Conservation (phyloP, 2,113 vertebrate species). For the Siphamia tubifer region DNA sequence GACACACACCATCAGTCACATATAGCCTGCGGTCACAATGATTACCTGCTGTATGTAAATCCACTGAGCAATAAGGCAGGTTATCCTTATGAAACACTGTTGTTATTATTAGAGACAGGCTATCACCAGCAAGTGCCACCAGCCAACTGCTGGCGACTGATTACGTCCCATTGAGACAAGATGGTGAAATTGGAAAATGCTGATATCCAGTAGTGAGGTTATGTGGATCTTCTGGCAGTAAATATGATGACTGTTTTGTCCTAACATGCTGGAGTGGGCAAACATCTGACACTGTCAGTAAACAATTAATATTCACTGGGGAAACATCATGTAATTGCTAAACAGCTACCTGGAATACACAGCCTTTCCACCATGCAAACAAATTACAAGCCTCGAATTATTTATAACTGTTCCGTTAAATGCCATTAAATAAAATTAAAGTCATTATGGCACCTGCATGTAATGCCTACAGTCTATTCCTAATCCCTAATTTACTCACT, state of each 20-base stretch:
- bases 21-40: conserved; percentile 51
- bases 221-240: conserved; percentile 21
- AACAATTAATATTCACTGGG: conserved; percentile 14
- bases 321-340: not conserved
- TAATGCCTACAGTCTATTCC: conserved; percentile 25
- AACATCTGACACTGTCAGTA: conserved; percentile 18
- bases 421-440: conserved; percentile 17
- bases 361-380: not conserved
- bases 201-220: conserved; percentile 22
- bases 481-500: conserved; percentile 41
- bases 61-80: conserved; percentile 67
- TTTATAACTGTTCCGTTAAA: not conserved
- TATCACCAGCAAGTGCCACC: conserved; percentile 38
- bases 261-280: conserved; percentile 20
- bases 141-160: conserved; percentile 58
- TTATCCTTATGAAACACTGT: conserved; percentile 47
- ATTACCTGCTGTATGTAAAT: conserved; percentile 75
- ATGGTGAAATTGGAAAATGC: conserved; percentile 57
- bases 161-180: conserved; percentile 42
- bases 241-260: conserved; percentile 25
- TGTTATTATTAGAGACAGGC: conserved; percentile 59
- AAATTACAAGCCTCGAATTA: not conserved
- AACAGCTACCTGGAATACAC: conserved; percentile 10
- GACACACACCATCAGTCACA: conserved; percentile 73
- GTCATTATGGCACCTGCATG: conserved; percentile 18